Percentiles rank a stretch among this genome's conserved stretches.
Conservation (phyloP, 2,888 invertebrate genomes). For the Lycocerus yunnanus region DNA sequence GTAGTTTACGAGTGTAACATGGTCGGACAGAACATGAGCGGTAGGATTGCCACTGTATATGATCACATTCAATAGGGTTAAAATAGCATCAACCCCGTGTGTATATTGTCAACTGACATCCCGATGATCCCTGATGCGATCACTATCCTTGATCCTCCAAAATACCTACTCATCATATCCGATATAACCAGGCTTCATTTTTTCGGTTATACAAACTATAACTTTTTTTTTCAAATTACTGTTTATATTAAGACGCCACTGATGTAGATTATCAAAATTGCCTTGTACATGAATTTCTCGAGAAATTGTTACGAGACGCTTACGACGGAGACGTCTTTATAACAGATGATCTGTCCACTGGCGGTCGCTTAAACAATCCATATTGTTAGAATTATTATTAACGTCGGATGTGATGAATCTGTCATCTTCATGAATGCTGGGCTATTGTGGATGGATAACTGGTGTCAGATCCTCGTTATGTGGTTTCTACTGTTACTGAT, state of each 20-base stretch:
- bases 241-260: not conserved
- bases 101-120: conserved; percentile 47
- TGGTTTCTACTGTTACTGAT: conserved; percentile 33
- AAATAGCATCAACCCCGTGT: conserved; percentile 46
- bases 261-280: not conserved
- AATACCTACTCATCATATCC: conserved; percentile 41
- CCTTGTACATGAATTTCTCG: conserved; percentile 14
- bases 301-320: conserved; percentile 22
- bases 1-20: conserved; percentile 55
- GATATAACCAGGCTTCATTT: conserved; percentile 6
- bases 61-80: conserved; percentile 52
- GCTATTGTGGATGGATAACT: conserved; percentile 44
- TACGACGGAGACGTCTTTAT: conserved; percentile 35
- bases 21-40: conserved; percentile 53
- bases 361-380: conserved; percentile 45
- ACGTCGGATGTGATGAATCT: conserved; percentile 50
- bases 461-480: conserved; percentile 44
- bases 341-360: conserved; percentile 46
- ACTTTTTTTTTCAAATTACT: not conserved
- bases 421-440: conserved; percentile 44
- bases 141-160: conserved; percentile 41
- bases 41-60: conserved; percentile 53
- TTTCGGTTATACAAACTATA: conserved; percentile 11
- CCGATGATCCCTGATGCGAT: conserved; percentile 47
- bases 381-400: conserved; percentile 48